These are phyloP conservation scores for Lerista edwardsae DNA, from an alignment of 2,797 vertebrate genomes.

Conservation along the genomic window DNA sequence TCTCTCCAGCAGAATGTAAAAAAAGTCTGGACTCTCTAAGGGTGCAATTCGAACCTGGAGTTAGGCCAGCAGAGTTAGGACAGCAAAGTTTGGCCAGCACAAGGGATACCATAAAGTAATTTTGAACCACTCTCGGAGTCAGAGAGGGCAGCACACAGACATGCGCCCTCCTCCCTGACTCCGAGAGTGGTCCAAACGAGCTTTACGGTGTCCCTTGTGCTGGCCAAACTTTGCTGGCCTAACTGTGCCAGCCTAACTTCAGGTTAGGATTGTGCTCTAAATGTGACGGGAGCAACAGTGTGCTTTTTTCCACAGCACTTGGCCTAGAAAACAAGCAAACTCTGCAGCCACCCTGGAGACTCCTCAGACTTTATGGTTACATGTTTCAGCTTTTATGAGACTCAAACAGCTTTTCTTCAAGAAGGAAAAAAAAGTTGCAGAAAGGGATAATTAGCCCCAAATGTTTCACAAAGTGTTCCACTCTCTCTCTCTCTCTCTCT, in stretches of 20 bases:
- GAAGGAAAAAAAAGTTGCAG: constrained; percentile 50
- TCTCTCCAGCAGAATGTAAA: accelerated
- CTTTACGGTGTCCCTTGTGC: too few relatives aligned
- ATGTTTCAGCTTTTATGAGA: constrained; percentile 76
- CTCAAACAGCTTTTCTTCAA: constrained; percentile 60
- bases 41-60: too few relatives aligned
- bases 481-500: neutral
- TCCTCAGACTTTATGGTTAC: constrained; percentile 71
- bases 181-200: too few relatives aligned
- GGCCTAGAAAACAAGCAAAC: constrained; percentile 53
- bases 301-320: constrained; percentile 25
- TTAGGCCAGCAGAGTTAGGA: too few relatives aligned
- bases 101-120: too few relatives aligned
- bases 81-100: too few relatives aligned
- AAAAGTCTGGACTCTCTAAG: accelerated
- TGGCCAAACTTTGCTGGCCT: too few relatives aligned
- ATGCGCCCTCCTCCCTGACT: too few relatives aligned
- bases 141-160: too few relatives aligned
- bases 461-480: constrained; percentile 63
- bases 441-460: constrained; percentile 67
- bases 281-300: neutral
- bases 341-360: constrained; percentile 51
- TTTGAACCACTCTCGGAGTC: too few relatives aligned
- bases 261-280: too few relatives aligned
- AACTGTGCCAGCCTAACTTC: too few relatives aligned